Base-by-base conservation (phyloP, 1,140 invertebrate genomes). In the Chelonus insularis region DNA sequence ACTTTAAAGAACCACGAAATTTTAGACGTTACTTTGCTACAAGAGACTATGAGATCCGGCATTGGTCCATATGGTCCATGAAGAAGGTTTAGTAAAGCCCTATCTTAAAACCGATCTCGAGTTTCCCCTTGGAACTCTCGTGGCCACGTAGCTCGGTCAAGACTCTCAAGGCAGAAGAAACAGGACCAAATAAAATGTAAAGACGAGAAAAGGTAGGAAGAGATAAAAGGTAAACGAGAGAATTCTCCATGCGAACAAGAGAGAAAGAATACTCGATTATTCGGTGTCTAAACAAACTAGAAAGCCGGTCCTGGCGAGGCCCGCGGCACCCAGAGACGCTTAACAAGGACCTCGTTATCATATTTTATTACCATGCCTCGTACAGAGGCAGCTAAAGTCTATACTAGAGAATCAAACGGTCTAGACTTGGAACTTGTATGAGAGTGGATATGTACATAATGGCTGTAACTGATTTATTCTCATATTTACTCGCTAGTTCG, bases 251-350 rank as follows among this genome's bases (percentile, higher is more conserved):
- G 43, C n/a, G 6, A 8, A 47, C 20, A 18, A 43, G 12, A 57
- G 12, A 9, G 12, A 23, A 25, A 39, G 25, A 14, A 32, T 11
- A 51, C 57, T 71, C 74, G 78, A 79, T 80, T 80, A 78, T 80
- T 80, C 73, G 76, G 72, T 77, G 75, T 80, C 78, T 79, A 81
- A 80, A 80, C 76, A 81, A 81, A 80, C 79, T 78, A 79, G 70
- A 70, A 56, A 66, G 47, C 71, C 68, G 68, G 69, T 64, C 68
- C 68, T 66, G 62, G 57, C 48, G 20, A 20, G 37, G 23, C 11
- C 9, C 29, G 54, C 64, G 45, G 41, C 59, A 62, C 36, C 45
- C 21, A 12, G 12, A 65, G 39, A 52, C 41, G 63, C 68, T 77
- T 80, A 79, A 80, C 77, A 78, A 80, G 77, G 71, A 76, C 73